Conservation (phyloP, 2,797 vertebrate species). For the Cirrhinus molitorella region DNA sequence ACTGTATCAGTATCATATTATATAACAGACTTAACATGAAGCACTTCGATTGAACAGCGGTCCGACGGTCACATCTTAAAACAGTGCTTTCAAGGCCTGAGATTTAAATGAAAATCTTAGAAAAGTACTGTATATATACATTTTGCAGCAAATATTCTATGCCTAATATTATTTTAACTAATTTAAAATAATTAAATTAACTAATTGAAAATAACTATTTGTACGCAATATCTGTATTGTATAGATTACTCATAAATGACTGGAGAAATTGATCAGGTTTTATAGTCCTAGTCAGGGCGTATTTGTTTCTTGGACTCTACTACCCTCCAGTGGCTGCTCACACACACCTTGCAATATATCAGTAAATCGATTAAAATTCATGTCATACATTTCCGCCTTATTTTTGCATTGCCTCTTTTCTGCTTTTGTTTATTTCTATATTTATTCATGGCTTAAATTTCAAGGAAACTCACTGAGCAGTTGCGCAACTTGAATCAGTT, state of each 20-base stretch:
- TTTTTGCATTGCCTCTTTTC: background rate
- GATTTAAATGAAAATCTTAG: background rate
- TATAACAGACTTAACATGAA: background rate
- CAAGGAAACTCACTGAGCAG: background rate
- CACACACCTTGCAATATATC: background rate
- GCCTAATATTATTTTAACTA: background rate
- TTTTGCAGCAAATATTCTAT: background rate
- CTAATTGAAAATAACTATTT: background rate
- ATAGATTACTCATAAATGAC: background rate
- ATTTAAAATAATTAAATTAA: too few species aligned
- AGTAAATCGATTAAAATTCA: background rate
- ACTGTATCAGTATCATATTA: background rate
- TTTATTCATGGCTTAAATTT: too few species aligned
- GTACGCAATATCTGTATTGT: background rate
- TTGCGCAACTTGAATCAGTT: background rate
- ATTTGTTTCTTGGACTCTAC: background rate
- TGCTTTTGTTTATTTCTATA: background rate
- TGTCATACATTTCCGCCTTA: too few species aligned
- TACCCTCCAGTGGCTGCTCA: slow-evolving; percentile 7
- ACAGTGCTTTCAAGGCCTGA: background rate
- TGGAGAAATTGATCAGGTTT: background rate
- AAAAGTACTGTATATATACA: background rate
- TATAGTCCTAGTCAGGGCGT: background rate
- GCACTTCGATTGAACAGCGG: too few species aligned
- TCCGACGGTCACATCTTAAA: background rate